A percentile compares a stretch with the other conserved stretches of the same genome.
Conservation (phyloP, 2,888 invertebrate genomes). For the Orthosia gracilis region DNA sequence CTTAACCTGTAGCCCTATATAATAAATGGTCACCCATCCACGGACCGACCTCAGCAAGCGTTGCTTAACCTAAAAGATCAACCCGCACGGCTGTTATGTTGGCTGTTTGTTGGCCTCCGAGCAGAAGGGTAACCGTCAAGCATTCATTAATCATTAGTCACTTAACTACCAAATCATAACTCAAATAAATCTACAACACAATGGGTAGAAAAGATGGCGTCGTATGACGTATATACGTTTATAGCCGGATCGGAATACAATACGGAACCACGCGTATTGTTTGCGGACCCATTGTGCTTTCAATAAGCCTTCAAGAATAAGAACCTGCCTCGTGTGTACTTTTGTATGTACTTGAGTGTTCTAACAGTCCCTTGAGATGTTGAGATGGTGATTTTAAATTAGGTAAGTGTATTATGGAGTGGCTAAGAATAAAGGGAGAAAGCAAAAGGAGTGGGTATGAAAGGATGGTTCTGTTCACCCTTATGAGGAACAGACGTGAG, state of each 20-base stretch:
- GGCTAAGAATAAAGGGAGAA: background rate
- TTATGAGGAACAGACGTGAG: background rate
- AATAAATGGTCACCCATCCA: no score
- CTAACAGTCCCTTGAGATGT: constrained; percentile 33
- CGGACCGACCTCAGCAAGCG: no score
- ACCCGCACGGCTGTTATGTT: no score
- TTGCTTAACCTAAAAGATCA: no score
- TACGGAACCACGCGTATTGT: constrained; percentile 69
- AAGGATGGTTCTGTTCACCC: background rate
- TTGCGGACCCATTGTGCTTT: constrained; percentile 69
- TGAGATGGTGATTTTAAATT: constrained; percentile 59
- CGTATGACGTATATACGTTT: constrained; percentile 40
- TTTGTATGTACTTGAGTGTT: constrained; percentile 40
- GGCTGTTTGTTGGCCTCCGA: no score
- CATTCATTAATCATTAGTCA: constrained; percentile 27
- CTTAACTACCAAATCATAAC: constrained; percentile 46
- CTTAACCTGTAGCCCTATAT: no score
- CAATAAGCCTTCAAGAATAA: constrained; percentile 71
- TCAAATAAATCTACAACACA: constrained; percentile 62
- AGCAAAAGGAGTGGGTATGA: background rate
- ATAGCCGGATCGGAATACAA: constrained; percentile 57
- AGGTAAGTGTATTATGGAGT: background rate
- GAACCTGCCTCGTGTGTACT: constrained; percentile 54
- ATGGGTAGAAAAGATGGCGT: constrained; percentile 58
- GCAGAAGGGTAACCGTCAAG: background rate